phyloP scores from a whole-genome alignment of 2,797 vertebrate species.

The Sebastes minor region DNA sequence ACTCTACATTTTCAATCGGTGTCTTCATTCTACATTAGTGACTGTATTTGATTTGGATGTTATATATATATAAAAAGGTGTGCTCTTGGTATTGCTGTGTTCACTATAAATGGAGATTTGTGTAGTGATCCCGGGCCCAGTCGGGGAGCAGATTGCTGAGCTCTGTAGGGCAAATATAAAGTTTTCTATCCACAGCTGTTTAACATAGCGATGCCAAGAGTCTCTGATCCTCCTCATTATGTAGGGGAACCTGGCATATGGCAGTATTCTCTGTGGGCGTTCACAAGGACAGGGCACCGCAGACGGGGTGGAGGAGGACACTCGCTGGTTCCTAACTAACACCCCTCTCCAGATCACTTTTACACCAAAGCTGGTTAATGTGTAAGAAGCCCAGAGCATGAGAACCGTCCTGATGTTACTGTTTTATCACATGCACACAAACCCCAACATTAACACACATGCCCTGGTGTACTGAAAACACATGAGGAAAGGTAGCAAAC shows the following conservation, averaged over 20 bases:
- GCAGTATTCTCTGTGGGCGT: slow-evolving; percentile 76
- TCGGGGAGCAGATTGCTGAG: slow-evolving; percentile 74
- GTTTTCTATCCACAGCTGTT: slow-evolving; percentile 79
- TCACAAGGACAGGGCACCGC: slow-evolving; percentile 76
- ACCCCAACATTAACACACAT: slow-evolving; percentile 2
- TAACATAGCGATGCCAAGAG: slow-evolving; percentile 73
- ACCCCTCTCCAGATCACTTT: slow-evolving; percentile 48
- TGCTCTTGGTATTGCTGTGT: background rate
- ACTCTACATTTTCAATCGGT: background rate
- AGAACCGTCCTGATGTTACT: slow-evolving; percentile 65
- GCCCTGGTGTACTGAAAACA: slow-evolving; percentile 2
- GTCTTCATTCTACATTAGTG: background rate
- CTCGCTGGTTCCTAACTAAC: slow-evolving; percentile 58
- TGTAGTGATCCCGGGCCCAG: slow-evolving; percentile 45
- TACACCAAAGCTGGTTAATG: slow-evolving; percentile 65
- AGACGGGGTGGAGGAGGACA: slow-evolving; percentile 61
- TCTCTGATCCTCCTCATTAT: slow-evolving; percentile 77
- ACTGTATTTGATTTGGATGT: background rate
- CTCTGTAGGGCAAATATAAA: slow-evolving; percentile 72
- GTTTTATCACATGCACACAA: slow-evolving; percentile 47
- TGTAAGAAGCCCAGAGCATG: slow-evolving; percentile 53
- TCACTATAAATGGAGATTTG: slow-evolving; percentile 63
- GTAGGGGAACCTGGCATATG: slow-evolving; percentile 79
- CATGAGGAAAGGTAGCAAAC: slow-evolving; percentile 73
- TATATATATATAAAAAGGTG: background rate